These are phyloP conservation scores for Epirrita christyi DNA, from an alignment of 2,888 invertebrate species.

Conservation along the genomic window DNA sequence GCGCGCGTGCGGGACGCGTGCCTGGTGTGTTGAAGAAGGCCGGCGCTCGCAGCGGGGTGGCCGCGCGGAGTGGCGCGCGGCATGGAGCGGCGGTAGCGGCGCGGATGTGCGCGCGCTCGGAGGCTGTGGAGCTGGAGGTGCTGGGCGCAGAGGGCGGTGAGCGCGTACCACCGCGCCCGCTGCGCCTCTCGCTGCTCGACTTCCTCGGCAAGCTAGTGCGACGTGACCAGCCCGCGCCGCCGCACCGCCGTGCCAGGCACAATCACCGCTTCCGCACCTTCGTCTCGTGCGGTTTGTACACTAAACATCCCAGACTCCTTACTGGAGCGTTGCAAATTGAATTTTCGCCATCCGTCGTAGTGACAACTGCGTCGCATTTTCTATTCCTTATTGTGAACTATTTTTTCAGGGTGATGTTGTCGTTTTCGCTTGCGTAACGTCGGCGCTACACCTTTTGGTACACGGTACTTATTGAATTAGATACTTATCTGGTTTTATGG, in stretches of 20 bases:
- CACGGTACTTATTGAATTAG: conserved; percentile 32
- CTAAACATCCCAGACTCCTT: conserved; percentile 12
- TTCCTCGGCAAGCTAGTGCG: conserved; percentile 87
- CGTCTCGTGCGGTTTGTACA: conserved; percentile 79
- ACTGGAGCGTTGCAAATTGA: not conserved
- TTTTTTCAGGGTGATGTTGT: conserved; percentile 23
- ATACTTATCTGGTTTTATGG: no score
- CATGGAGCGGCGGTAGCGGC: conserved; percentile 89
- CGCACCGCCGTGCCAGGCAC: conserved; percentile 74
- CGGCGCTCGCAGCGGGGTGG: conserved; percentile 54
- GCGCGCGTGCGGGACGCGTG: conserved; percentile 61
- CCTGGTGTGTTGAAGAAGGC: conserved; percentile 50
- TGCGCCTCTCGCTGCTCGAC: conserved; percentile 87
- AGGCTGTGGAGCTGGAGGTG: conserved; percentile 90
- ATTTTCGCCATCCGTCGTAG: conserved; percentile 1
- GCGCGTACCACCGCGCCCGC: conserved; percentile 89
- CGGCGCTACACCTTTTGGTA: conserved; percentile 1
- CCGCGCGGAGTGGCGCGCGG: conserved; percentile 81
- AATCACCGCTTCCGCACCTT: conserved; percentile 84
- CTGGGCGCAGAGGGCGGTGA: conserved; percentile 91
- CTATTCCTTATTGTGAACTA: conserved; percentile 12
- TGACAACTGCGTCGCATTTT: conserved; percentile 26
- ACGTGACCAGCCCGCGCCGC: conserved; percentile 73
- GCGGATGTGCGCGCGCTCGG: conserved; percentile 92
- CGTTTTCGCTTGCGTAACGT: conserved; percentile 28